Conservation (phyloP, 1,140 invertebrate species). For the Drosophila yakuba region DNA sequence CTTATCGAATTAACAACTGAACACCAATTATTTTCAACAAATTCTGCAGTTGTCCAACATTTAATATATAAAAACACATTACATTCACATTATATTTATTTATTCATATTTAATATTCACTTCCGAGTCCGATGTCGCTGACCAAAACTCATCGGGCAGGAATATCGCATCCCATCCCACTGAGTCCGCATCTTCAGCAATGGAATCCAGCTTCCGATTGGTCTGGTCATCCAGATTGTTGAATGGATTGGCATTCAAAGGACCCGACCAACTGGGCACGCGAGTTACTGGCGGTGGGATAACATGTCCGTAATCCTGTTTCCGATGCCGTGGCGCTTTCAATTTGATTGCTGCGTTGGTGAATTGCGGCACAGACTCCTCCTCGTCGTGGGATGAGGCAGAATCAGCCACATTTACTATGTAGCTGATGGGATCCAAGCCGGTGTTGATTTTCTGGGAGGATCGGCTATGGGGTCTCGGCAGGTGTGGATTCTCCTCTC, state of each 20-base stretch:
- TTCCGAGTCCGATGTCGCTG: background rate
- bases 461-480: too few relatives aligned
- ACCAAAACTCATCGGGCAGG: conserved; percentile 11
- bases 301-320: background rate
- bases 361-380: background rate
- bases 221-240: background rate
- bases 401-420: conserved; percentile 4
- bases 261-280: background rate
- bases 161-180: conserved; percentile 4
- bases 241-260: background rate
- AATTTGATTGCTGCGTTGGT: too few relatives aligned
- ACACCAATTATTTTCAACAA: too few relatives aligned
- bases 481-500: background rate
- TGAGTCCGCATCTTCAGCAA: background rate
- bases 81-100: background rate
- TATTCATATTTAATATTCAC: background rate
- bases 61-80: too few relatives aligned
- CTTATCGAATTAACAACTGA: too few relatives aligned
- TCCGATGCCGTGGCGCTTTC: background rate
- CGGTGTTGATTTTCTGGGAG: background rate
- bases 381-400: conserved; percentile 9
- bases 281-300: conserved; percentile 8
- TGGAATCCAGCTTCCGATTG: background rate
- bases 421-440: conserved; percentile 8
- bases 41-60: too few relatives aligned